These are phyloP conservation scores for Steinernema khuongi DNA, from an alignment of 1,140 invertebrate genomes.

Conservation along the genomic window DNA sequence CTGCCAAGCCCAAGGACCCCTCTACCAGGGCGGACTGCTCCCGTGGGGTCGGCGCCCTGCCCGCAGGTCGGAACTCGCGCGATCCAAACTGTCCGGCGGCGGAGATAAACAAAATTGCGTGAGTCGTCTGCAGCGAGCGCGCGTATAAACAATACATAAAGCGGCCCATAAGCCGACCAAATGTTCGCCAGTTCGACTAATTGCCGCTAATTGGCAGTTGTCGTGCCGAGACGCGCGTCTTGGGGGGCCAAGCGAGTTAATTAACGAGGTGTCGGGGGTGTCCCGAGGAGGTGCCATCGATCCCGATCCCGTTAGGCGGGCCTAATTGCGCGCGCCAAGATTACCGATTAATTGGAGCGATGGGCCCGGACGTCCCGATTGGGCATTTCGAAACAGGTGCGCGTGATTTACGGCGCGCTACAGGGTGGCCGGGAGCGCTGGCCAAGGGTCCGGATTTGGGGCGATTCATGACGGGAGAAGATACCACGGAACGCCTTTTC, in stretches of 20 bases:
- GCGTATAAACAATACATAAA: not conserved
- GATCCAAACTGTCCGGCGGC: not conserved
- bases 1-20: no score
- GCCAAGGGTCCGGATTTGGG: no score
- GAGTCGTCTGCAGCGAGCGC: not conserved
- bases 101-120: constrained; percentile 16
- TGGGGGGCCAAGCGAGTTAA: constrained; percentile 1
- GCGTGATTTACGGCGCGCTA: no score
- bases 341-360: no score
- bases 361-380: not conserved
- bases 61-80: not conserved
- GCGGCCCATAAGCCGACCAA: not conserved
- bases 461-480: no score
- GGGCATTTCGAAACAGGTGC: not conserved
- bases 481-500: no score
- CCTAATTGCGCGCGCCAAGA: not conserved
- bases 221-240: not conserved
- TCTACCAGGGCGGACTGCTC: no score
- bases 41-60: no score
- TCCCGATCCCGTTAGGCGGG: not conserved
- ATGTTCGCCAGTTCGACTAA: constrained; percentile 3
- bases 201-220: constrained; percentile 12
- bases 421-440: no score
- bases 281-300: not conserved
- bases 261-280: not conserved